Conservation (phyloP, 1,140 invertebrate genomes). For the Platyura marginata region DNA sequence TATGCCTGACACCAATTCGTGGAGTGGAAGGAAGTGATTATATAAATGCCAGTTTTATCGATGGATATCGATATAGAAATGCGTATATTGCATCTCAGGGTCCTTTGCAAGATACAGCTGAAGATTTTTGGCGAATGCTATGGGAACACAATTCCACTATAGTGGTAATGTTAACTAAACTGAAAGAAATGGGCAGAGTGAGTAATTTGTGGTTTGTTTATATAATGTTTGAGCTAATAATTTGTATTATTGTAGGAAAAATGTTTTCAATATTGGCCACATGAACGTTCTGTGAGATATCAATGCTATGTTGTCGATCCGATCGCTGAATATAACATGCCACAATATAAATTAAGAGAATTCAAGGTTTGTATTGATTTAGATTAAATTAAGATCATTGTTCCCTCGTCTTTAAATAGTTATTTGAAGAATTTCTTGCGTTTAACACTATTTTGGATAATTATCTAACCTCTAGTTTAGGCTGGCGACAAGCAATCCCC, state of each 20-base stretch:
- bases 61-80: conserved; percentile 77
- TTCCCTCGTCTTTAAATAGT: too few species aligned
- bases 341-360: conserved; percentile 93
- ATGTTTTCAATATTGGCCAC: conserved; percentile 98
- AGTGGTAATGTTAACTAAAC: conserved; percentile 95
- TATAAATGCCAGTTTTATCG: conserved; percentile 97
- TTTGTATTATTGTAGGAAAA: conserved; percentile 53
- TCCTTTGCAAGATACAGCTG: conserved; percentile 84
- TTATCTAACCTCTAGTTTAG: too few species aligned
- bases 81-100: conserved; percentile 98
- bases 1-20: conserved; percentile 78
- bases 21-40: conserved; percentile 95
- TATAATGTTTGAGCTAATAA: background rate
- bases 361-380: too few species aligned
- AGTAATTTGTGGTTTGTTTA: conserved; percentile 19
- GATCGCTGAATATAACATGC: conserved; percentile 99
- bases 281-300: conserved; percentile 86
- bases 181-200: conserved; percentile 91
- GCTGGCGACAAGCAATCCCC: too few species aligned
- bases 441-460: too few species aligned
- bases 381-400: too few species aligned
- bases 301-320: conserved; percentile 97
- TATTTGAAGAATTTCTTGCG: too few species aligned
- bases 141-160: conserved; percentile 99
- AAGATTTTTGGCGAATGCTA: conserved; percentile 99